phyloP scores from a whole-genome alignment of 1,140 invertebrate genomes.

The Bombus polaris region DNA sequence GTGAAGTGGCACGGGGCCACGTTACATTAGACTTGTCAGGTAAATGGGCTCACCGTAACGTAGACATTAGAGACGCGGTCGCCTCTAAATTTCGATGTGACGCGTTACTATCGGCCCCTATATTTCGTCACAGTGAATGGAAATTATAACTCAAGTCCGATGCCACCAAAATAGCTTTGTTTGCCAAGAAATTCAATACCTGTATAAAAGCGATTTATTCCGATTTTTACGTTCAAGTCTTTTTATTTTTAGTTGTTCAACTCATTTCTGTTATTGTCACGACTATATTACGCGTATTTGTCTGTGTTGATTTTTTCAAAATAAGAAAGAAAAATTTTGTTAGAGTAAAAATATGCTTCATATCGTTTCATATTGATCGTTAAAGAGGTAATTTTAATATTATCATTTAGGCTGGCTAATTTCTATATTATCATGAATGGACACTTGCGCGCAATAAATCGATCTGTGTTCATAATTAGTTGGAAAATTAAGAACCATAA shows the following conservation, averaged over 20 bases:
- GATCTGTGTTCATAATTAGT: not conserved
- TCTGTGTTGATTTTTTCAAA: too few species aligned
- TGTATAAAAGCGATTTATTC: not conserved
- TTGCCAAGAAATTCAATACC: not conserved
- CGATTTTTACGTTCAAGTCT: too few species aligned
- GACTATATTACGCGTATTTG: too few species aligned
- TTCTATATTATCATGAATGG: too few species aligned
- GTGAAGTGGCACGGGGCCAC: slow-evolving; percentile 5
- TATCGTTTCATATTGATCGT: too few species aligned
- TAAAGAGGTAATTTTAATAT: too few species aligned
- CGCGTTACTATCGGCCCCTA: not conserved
- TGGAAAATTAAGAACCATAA: not conserved
- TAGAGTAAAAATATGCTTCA: too few species aligned
- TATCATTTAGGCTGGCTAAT: too few species aligned
- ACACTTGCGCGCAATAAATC: too few species aligned
- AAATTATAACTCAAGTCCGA: not conserved
- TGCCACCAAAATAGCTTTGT: not conserved
- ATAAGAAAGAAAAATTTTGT: too few species aligned
- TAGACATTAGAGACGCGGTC: slow-evolving; percentile 21
- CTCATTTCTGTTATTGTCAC: too few species aligned
- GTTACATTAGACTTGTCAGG: slow-evolving; percentile 42
- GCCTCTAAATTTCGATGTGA: slow-evolving; percentile 7
- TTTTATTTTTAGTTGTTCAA: too few species aligned
- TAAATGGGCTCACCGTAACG: slow-evolving; percentile 33
- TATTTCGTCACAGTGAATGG: not conserved